A percentile compares a stretch with the other conserved stretches of the same genome.
phyloP scores from a whole-genome alignment of 2,113 vertebrate species.

The Diadophis punctatus region DNA sequence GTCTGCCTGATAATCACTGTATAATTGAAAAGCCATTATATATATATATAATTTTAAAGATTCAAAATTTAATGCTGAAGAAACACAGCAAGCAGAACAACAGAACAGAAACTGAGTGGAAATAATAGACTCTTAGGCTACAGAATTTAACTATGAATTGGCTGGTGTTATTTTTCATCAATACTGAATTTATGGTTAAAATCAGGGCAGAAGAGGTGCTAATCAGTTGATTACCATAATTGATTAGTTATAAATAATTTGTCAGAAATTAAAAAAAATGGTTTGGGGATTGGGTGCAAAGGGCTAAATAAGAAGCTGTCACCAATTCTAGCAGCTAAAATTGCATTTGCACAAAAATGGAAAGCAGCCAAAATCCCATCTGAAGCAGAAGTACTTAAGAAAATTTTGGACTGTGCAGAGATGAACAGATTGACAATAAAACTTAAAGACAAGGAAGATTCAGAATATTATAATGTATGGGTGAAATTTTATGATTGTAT shows the following conservation, averaged over 20 bases:
- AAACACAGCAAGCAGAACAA: neutral
- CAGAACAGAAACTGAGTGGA: neutral
- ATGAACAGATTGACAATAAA: too few relatives aligned
- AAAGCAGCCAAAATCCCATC: too few relatives aligned
- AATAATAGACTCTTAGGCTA: neutral
- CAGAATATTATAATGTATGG: too few relatives aligned
- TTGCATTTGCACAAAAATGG: too few relatives aligned
- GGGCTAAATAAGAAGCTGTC: neutral
- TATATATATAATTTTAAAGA: neutral
- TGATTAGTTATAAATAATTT: neutral
- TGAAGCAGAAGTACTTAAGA: too few relatives aligned
- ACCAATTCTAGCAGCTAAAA: too few relatives aligned
- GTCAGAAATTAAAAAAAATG: neutral
- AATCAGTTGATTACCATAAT: neutral
- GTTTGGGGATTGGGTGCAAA: neutral
- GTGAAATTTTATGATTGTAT: too few relatives aligned
- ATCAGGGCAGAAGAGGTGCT: neutral
- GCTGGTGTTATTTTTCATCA: neutral
- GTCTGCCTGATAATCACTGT: neutral
- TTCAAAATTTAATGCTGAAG: neutral
- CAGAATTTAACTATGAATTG: neutral
- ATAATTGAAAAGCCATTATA: neutral
- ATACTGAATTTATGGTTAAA: neutral
- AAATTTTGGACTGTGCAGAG: too few relatives aligned
- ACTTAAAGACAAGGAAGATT: too few relatives aligned